A percentile compares a stretch with the other conserved stretches of the same genome.
Conservation (phyloP, 1,140 invertebrate genomes). For the Trichogramma pretiosum region DNA sequence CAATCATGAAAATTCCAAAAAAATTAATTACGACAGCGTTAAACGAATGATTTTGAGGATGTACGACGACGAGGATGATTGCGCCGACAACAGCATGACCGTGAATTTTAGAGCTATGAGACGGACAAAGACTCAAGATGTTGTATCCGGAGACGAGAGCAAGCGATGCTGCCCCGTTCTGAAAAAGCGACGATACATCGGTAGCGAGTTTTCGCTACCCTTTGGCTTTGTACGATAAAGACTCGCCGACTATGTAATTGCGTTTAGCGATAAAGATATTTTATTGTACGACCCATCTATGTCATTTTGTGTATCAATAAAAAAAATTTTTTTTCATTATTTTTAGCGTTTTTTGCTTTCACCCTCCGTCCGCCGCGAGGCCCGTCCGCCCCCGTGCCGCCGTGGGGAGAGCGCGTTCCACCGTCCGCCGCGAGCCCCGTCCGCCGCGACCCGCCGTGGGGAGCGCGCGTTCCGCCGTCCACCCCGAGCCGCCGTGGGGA, state of each 20-base stretch:
- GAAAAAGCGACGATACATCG: neutral
- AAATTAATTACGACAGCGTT: neutral
- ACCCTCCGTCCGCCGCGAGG: too few relatives aligned
- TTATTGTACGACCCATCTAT: too few relatives aligned
- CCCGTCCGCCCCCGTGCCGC: too few relatives aligned
- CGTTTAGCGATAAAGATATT: too few relatives aligned
- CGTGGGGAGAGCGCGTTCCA: too few relatives aligned
- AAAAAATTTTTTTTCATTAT: too few relatives aligned
- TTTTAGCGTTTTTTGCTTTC: too few relatives aligned
- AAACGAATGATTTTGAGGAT: neutral
- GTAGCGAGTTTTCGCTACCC: neutral
- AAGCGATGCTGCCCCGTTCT: neutral
- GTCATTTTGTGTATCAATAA: too few relatives aligned
- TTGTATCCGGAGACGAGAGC: neutral
- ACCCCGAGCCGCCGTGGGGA: neutral
- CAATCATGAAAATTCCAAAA: conserved; percentile 7
- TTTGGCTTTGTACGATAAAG: neutral
- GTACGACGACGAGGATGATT: neutral
- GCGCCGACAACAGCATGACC: neutral
- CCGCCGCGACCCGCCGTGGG: too few relatives aligned
- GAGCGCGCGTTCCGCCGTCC: neutral
- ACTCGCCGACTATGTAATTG: neutral
- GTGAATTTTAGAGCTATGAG: neutral
- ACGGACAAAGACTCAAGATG: neutral
- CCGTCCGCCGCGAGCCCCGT: neutral